These are phyloP conservation scores for Galbula dea DNA, from an alignment of 2,113 vertebrate genomes.

Conservation along the genomic window DNA sequence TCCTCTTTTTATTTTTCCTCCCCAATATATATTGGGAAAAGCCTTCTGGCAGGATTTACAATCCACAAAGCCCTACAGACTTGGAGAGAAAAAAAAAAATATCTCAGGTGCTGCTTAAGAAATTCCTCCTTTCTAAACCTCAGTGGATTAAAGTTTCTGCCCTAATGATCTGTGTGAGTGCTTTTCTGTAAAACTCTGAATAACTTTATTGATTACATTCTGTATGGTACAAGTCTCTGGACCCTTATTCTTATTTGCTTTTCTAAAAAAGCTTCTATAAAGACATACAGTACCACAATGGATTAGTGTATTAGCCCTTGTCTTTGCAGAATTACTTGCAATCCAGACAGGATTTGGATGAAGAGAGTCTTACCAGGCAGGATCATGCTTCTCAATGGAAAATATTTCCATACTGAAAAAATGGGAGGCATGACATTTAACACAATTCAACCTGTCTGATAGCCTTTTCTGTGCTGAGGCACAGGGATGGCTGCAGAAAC, in stretches of 20 bases:
- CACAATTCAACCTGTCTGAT: neutral
- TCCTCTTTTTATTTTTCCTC: neutral
- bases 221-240: neutral
- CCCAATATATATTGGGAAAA: neutral
- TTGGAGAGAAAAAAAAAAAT: neutral
- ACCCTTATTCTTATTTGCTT: neutral
- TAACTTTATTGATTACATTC: constrained; percentile 53
- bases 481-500: neutral
- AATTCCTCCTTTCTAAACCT: constrained; percentile 62
- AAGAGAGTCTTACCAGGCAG: constrained; percentile 12
- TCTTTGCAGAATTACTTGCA: constrained; percentile 41
- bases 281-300: constrained; percentile 31
- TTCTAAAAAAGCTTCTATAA: neutral
- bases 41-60: neutral
- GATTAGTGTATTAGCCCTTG: constrained; percentile 54
- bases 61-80: neutral
- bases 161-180: constrained; percentile 29
- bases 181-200: constrained; percentile 55
- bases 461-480: neutral
- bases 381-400: constrained; percentile 24
- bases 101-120: constrained; percentile 57
- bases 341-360: constrained; percentile 59
- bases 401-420: neutral
- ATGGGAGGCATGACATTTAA: neutral
- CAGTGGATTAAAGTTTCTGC: constrained; percentile 52